These are phyloP conservation scores for Oceanites oceanicus DNA, from an alignment of 2,113 vertebrate species.

Conservation along the genomic window DNA sequence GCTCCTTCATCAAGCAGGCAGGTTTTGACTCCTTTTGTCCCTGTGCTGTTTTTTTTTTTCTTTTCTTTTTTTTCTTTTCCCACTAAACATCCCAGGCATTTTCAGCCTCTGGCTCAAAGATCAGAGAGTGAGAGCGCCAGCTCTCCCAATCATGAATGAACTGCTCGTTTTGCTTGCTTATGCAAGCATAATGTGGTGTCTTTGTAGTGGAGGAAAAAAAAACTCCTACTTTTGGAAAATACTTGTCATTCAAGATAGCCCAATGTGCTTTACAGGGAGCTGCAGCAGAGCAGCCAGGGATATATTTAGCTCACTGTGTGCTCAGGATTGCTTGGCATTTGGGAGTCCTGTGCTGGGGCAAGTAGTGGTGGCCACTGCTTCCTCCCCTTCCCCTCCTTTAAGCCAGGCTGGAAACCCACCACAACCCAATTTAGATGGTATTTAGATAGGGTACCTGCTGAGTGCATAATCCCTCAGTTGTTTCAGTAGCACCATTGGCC, in stretches of 20 bases:
- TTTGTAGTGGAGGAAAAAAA: neutral
- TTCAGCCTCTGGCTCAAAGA: neutral
- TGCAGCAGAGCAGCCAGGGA: neutral
- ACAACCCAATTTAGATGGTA: neutral
- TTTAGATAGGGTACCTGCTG: neutral
- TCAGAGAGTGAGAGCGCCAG: neutral
- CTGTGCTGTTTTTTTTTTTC: neutral
- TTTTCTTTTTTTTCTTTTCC: neutral
- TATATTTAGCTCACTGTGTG: neutral
- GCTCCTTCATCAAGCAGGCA: conserved; percentile 1
- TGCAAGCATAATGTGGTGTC: neutral
- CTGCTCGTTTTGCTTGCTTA: neutral
- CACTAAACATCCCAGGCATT: neutral
- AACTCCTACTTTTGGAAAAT: neutral
- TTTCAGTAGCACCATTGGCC: neutral
- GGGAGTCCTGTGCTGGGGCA: neutral
- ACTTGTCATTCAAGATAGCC: neutral
- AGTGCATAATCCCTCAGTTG: neutral
- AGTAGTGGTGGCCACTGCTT: neutral
- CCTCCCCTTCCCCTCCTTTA: neutral
- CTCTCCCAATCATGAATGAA: neutral
- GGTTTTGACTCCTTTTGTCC: conserved; percentile 25
- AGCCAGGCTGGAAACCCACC: neutral
- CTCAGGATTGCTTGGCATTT: neutral
- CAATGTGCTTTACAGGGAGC: neutral